Evolutionary conservation across 1,140 invertebrate species (phyloP), one percentile per base, ranked within the genome.

Genomic region (Glomeris maerens): DNA sequence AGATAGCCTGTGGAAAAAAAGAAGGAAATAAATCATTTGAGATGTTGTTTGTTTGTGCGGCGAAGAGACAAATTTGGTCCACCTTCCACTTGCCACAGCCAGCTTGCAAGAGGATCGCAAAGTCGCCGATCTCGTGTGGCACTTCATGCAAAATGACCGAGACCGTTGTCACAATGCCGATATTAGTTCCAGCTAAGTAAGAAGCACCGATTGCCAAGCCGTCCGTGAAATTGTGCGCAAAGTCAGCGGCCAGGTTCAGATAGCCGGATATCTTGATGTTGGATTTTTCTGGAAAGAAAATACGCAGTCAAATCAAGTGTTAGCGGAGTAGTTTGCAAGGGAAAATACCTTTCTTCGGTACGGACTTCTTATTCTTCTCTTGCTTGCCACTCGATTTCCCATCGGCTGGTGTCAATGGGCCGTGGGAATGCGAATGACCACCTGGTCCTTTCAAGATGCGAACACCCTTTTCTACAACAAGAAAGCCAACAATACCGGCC

Each of bases 121-220:
- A 98, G 70, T 98, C 93, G 45, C 93, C 93, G 64, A 98, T 95
- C 73, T 98, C 93, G 73, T 97, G 93, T 45, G 93, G 93, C 53
- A 98, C 81, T 76, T 97, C 93, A 68, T 97, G 93, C 28, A 98
- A 70, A 25, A 98, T 72, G 62, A 98, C 94, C 1, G 89, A 95
- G 23, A 91, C 69, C 20, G 91, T 95, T 3, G 93, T 96, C 3
- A 95, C 74, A 39, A 87, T 74, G 13, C 71, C 70, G 41, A 72
- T 53, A 41, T 60, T 66, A 45, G 63, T 74, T 5, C 91, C 90
- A 57, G 86, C 89, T 55, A 95, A 76, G 66, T 84, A 98, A n/a
- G 91, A 94, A 5, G 92, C 91, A 44, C 93, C 91, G 64, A 97
- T 95, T 26, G 92, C 91, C 25, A 97, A 65, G 29, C 92, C 93